phyloP scores from a whole-genome alignment of 2,888 invertebrate species.

The Hemithea aestivaria region DNA sequence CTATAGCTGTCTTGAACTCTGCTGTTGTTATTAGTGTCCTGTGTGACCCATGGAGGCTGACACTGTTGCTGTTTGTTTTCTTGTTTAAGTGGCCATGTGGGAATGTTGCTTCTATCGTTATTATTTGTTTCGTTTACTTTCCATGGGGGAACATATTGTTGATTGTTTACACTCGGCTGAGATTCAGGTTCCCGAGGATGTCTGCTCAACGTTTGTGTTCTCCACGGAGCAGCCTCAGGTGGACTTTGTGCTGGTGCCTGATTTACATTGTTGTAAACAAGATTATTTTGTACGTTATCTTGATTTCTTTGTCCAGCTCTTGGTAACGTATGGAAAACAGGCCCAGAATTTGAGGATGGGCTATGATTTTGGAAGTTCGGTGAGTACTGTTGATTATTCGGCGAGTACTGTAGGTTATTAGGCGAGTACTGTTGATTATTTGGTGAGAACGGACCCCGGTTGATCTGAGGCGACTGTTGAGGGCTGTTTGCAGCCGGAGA shows the following conservation, averaged over 20 bases:
- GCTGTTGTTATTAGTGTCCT: conserved; percentile 55
- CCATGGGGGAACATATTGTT: conserved; percentile 57
- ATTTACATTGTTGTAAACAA: conserved; percentile 47
- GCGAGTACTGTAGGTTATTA: too few relatives aligned
- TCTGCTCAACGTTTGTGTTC: conserved; percentile 61
- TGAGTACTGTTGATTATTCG: conserved; percentile 42
- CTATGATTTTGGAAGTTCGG: conserved; percentile 50
- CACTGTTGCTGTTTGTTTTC: conserved; percentile 53
- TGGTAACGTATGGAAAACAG: conserved; percentile 62
- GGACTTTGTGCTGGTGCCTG: conserved; percentile 40
- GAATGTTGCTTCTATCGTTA: conserved; percentile 44
- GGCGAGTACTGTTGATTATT: conserved; percentile 22
- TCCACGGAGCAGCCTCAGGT: conserved; percentile 59
- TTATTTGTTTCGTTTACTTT: conserved; percentile 56
- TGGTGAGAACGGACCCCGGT: conserved; percentile 45
- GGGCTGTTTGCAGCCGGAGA: conserved; percentile 58
- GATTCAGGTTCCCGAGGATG: conserved; percentile 49
- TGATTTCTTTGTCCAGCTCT: conserved; percentile 53
- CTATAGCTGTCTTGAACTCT: conserved; percentile 45
- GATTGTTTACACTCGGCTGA: conserved; percentile 44
- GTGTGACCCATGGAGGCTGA: conserved; percentile 51
- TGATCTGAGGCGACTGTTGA: conserved; percentile 46
- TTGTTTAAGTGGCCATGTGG: conserved; percentile 51
- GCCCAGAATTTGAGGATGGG: conserved; percentile 40
- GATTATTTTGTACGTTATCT: conserved; percentile 49